These are phyloP conservation scores for Musca vetustissima DNA, from an alignment of 1,140 invertebrate genomes.

Conservation along the genomic window DNA sequence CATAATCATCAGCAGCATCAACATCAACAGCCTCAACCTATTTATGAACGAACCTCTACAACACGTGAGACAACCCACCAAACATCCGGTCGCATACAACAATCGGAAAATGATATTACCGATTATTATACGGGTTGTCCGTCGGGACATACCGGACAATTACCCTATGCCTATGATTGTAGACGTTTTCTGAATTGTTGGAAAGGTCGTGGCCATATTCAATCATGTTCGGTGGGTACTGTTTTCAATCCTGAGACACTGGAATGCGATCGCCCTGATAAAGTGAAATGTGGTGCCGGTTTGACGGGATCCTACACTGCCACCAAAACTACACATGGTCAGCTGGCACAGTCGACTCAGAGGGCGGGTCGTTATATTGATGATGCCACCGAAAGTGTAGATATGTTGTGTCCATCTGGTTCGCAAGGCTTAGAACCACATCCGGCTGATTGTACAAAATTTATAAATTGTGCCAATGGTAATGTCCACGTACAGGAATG, in stretches of 20 bases:
- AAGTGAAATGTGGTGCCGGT: constrained; percentile 63
- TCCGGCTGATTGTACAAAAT: constrained; percentile 66
- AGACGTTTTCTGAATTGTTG: constrained; percentile 71
- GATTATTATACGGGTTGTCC: constrained; percentile 57
- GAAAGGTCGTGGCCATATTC: constrained; percentile 61
- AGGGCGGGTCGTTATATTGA: constrained; percentile 10
- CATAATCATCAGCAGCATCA: constrained; percentile 15
- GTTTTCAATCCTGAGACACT: constrained; percentile 65
- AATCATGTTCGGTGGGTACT: constrained; percentile 68
- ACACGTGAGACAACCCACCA: constrained; percentile 7
- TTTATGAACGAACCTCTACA: constrained; percentile 31
- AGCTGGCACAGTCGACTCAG: background rate
- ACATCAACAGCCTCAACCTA: constrained; percentile 25
- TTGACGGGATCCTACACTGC: constrained; percentile 47
- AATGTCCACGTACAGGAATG: constrained; percentile 63
- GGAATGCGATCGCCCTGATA: constrained; percentile 66
- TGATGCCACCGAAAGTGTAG: constrained; percentile 20
- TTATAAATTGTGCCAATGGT: constrained; percentile 67
- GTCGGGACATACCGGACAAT: constrained; percentile 59
- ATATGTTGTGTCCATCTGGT: constrained; percentile 55
- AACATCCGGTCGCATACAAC: constrained; percentile 7
- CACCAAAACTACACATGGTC: background rate
- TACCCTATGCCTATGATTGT: constrained; percentile 65
- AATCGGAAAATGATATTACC: constrained; percentile 15
- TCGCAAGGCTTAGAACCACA: constrained; percentile 63